phyloP scores from a whole-genome alignment of 2,113 vertebrate species.

The Nettapus auritus region DNA sequence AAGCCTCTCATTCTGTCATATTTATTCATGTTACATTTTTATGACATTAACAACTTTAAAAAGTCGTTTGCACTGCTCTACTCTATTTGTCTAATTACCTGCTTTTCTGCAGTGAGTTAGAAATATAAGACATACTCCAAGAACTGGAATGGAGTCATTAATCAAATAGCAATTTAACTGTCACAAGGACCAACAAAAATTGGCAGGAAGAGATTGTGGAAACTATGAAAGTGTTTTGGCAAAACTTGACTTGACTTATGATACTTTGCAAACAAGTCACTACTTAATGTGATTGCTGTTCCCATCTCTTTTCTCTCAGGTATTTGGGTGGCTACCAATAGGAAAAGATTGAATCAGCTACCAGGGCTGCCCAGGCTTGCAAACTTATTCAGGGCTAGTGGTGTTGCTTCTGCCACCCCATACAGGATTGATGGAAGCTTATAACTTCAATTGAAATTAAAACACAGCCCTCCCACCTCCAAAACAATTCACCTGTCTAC shows the following conservation, averaged over 20 bases:
- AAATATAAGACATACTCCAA: not conserved
- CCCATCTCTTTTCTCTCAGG: not conserved
- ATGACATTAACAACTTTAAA: conserved; percentile 24
- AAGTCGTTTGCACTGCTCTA: conserved; percentile 20
- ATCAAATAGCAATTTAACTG: conserved; percentile 34
- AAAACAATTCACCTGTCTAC: not conserved
- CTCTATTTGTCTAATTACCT: conserved; percentile 48
- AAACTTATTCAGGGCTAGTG: not conserved
- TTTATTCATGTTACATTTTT: conserved; percentile 28
- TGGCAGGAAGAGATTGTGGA: not conserved
- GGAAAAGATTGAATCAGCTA: not conserved
- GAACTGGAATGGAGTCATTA: conserved; percentile 21
- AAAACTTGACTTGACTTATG: not conserved
- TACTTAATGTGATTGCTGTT: not conserved
- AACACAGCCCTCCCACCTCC: not conserved
- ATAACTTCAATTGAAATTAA: not conserved
- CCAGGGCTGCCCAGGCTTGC: not conserved
- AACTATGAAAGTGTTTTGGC: not conserved
- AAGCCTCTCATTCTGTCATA: conserved; percentile 16
- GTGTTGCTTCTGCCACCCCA: not conserved
- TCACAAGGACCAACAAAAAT: not conserved
- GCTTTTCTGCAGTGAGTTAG: conserved; percentile 7
- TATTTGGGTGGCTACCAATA: not conserved
- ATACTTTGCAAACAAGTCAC: conserved; percentile 23
- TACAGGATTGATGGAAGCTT: not conserved